Conservation (phyloP, 2,888 invertebrate species). For the Seira ritae region DNA sequence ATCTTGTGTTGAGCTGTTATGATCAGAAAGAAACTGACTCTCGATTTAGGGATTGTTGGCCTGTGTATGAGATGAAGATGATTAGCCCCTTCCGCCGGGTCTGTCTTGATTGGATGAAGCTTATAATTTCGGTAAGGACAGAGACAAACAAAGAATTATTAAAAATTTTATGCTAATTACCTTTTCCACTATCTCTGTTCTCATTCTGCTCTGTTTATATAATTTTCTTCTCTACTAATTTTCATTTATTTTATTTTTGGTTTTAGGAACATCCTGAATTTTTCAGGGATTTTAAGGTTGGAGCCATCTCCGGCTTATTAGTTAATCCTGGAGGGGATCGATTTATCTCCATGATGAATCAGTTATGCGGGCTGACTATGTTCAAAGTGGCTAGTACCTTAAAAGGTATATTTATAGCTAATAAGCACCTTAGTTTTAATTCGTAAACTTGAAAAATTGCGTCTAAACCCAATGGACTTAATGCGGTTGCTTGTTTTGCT, state of each 20-base stretch:
- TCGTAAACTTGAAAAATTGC: no score
- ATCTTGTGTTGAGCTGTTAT: constrained; percentile 50
- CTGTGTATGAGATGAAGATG: constrained; percentile 63
- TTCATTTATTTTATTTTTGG: not conserved
- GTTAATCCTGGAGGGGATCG: constrained; percentile 65
- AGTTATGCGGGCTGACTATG: constrained; percentile 44
- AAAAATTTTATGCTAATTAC: not conserved
- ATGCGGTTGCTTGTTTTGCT: not conserved
- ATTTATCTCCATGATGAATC: constrained; percentile 45
- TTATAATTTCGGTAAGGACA: constrained; percentile 58
- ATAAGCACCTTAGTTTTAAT: no score
- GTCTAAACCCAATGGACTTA: no score
- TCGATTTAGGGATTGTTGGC: constrained; percentile 62
- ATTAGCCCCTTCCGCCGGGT: constrained; percentile 59
- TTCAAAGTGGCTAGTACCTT: constrained; percentile 8
- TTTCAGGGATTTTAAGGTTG: constrained; percentile 36
- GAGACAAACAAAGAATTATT: not conserved
- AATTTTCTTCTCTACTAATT: no score
- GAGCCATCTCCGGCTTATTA: constrained; percentile 55
- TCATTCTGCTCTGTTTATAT: no score
- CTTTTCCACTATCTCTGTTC: not conserved
- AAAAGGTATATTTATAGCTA: no score
- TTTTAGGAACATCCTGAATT: constrained; percentile 48
- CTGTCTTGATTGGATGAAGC: constrained; percentile 57
- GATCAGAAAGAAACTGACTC: constrained; percentile 51